A percentile compares a stretch with the other conserved stretches of the same genome.
These are phyloP conservation scores for Arenicola marina DNA, from an alignment of 2,888 invertebrate genomes.

Conservation along the genomic window DNA sequence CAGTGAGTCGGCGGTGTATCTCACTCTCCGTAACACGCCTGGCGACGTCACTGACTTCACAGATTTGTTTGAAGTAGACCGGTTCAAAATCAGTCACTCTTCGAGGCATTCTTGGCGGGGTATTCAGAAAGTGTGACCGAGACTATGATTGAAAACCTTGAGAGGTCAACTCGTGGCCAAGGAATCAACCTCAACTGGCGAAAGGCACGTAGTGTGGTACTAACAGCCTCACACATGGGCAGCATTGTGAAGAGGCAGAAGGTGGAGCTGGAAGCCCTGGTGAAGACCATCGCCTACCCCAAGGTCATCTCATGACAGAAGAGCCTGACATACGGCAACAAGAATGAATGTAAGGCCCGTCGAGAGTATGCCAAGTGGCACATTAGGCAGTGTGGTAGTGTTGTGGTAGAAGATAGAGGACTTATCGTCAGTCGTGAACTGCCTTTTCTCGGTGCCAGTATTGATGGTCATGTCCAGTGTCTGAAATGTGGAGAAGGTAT, in stretches of 20 bases:
- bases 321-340: background rate
- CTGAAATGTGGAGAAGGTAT: background rate
- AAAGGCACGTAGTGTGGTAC: background rate
- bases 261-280: background rate
- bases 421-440: background rate
- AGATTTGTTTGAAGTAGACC: no score
- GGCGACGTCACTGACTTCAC: background rate
- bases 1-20: background rate
- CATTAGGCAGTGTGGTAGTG: background rate
- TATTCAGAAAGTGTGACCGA: background rate
- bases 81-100: no score
- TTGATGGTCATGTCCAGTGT: conserved; percentile 1
- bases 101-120: no score
- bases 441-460: background rate
- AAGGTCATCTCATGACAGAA: background rate
- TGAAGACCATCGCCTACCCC: background rate
- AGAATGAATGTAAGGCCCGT: background rate
- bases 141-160: background rate
- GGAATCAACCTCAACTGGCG: background rate
- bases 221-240: conserved; percentile 3
- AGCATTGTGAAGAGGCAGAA: background rate
- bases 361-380: background rate
- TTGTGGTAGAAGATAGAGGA: background rate
- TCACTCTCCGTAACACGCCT: background rate
- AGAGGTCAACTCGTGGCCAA: conserved; percentile 2